Conservation (phyloP, 2,888 invertebrate genomes). For the Autographa gamma region DNA sequence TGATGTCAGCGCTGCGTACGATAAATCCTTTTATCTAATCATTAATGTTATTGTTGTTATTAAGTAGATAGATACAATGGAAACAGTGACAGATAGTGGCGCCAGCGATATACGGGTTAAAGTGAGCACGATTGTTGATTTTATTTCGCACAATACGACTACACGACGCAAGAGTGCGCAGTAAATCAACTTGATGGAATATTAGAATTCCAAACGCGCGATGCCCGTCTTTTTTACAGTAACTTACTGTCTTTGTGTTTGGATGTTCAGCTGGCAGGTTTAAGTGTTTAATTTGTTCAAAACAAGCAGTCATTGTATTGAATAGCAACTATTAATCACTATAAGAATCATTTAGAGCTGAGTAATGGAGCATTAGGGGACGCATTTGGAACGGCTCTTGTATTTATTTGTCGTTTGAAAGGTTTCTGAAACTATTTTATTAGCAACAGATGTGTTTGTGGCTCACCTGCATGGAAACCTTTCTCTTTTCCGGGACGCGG, state of each 20-base stretch:
- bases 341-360: slow-evolving; percentile 48
- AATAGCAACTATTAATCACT: slow-evolving; percentile 51
- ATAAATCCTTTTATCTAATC: slow-evolving; percentile 69
- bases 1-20: slow-evolving; percentile 62
- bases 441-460: not conserved
- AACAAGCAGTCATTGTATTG: slow-evolving; percentile 44
- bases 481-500: not conserved
- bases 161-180: slow-evolving; percentile 52
- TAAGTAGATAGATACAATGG: slow-evolving; percentile 67
- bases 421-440: slow-evolving; percentile 11
- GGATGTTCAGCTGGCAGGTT: slow-evolving; percentile 55
- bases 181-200: slow-evolving; percentile 61
- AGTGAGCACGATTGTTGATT: slow-evolving; percentile 71
- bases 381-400: slow-evolving; percentile 24
- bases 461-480: slow-evolving; percentile 2
- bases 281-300: slow-evolving; percentile 55
- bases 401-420: slow-evolving; percentile 7
- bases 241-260: slow-evolving; percentile 56
- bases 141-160: slow-evolving; percentile 58
- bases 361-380: slow-evolving; percentile 43
- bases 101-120: slow-evolving; percentile 81
- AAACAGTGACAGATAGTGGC: slow-evolving; percentile 73
- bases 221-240: slow-evolving; percentile 50
- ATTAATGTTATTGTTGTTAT: slow-evolving; percentile 67
- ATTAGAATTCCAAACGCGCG: slow-evolving; percentile 58